Evolutionary conservation across 2,113 vertebrate genomes (phyloP).

Genomic region (Bothrops jararaca): DNA sequence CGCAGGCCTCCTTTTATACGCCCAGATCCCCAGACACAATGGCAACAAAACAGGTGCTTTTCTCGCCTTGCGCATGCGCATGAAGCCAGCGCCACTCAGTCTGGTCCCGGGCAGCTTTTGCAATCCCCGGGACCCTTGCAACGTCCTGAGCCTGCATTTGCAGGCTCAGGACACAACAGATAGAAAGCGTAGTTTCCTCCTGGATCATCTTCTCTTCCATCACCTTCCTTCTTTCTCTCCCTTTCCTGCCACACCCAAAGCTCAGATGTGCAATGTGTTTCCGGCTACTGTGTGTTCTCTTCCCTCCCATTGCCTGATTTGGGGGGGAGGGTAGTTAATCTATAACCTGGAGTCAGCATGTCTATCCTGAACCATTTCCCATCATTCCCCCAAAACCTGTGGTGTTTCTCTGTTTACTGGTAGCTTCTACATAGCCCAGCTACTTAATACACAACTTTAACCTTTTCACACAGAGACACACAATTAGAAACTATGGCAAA

Average conservation of each 20-base stretch:
- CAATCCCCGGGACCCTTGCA: no score
- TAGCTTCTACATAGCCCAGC: not conserved
- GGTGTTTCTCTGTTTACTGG: not conserved
- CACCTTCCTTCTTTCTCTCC: not conserved
- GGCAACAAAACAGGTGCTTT: no score
- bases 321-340: not conserved
- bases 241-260: not conserved
- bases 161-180: no score
- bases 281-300: not conserved
- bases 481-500: not conserved
- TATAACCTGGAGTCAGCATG: not conserved
- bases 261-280: not conserved
- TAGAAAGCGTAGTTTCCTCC: not conserved
- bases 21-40: no score
- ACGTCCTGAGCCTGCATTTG: no score
- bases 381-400: not conserved
- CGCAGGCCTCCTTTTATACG: no score
- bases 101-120: no score
- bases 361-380: not conserved
- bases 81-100: no score
- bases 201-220: not conserved
- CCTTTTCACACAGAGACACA: not conserved
- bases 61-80: no score
- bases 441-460: not conserved
- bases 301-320: not conserved